Base-by-base conservation (phyloP, 2,888 invertebrate species). In the Chironomus riparius region DNA sequence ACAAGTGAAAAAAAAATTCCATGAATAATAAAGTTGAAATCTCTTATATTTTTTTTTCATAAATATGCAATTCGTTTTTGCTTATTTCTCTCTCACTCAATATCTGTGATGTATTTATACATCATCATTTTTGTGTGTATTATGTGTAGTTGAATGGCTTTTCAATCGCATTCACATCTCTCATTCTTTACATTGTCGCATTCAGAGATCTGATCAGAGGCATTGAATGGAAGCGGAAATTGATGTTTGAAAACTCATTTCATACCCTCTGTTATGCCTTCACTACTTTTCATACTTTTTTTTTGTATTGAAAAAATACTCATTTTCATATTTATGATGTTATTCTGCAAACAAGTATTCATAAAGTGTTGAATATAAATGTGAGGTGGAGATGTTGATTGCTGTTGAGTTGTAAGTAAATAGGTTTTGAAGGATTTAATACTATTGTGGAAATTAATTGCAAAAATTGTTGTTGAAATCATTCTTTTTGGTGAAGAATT, bases 311-410 rank as follows among this genome's bases (percentile, higher is more conserved):
- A 15, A 56, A 15, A 56, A 62, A 28, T 38, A 68, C 38, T 68
- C 70, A 70, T 70, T 70, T 70, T 70, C 50, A 70, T 70, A 70
- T 70, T 70, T 70, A 70, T 70, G 70, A 70, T 10, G 38, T 38
- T 38, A 38, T 38, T 38, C 38, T 10, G 38, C 38, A 38, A 38
- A 38, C 38, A 38, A 38, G 10, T 10, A 38, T 38, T 38, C 38
- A 38, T 1, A 38, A 38, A 38, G 38, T 38, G 38, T 38, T 38
- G 7, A 10, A 38, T 38, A 38, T 38, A 10, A 38, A 38, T 4
- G 38, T 10, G 7, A 10, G 10, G 38, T 38, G 7, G 38, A 38
- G 10, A 10, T 38, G 38, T 38, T 38, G 38, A 38, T 38, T 38
- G 38, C 38, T 38, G 2, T 2, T n/a, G 2, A 2, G 10, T 4